Percentiles rank a stretch among this genome's conserved stretches.
Evolutionary conservation across 2,113 vertebrate genomes (phyloP).

Genomic region (Nyctibius bracteatus): DNA sequence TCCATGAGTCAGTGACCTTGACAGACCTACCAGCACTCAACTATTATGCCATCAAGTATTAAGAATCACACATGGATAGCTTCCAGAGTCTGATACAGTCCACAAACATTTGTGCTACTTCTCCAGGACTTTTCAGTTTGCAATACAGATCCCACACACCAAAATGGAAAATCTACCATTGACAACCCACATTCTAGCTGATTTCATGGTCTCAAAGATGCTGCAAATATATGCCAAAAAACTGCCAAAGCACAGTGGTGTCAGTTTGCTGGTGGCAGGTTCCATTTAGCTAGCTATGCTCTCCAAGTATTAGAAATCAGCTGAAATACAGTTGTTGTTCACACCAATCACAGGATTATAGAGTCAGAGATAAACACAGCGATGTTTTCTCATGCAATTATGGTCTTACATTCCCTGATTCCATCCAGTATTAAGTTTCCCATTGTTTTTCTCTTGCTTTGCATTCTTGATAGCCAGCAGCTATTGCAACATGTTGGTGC

Average conservation of each 20-base stretch:
- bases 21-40: not conserved
- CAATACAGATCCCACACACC: not conserved
- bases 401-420: not conserved
- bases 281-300: not conserved
- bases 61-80: not conserved
- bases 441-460: not conserved
- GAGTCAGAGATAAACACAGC: not conserved
- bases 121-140: not conserved
- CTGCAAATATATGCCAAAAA: not conserved
- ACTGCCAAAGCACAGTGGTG: not conserved
- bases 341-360: not conserved
- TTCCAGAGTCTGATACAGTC: not conserved
- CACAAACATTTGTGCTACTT: not conserved
- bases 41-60: not conserved
- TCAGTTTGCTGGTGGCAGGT: not conserved
- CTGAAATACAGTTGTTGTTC: not conserved
- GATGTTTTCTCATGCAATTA: not conserved
- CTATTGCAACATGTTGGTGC: not conserved
- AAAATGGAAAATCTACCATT: not conserved
- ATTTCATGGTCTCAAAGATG: not conserved
- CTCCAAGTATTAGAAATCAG: not conserved
- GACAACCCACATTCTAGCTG: not conserved
- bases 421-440: not conserved
- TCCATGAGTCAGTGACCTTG: not conserved
- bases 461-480: not conserved